These are phyloP conservation scores for Drosophila pallidifrons DNA, from an alignment of 1,140 invertebrate species.

Conservation along the genomic window DNA sequence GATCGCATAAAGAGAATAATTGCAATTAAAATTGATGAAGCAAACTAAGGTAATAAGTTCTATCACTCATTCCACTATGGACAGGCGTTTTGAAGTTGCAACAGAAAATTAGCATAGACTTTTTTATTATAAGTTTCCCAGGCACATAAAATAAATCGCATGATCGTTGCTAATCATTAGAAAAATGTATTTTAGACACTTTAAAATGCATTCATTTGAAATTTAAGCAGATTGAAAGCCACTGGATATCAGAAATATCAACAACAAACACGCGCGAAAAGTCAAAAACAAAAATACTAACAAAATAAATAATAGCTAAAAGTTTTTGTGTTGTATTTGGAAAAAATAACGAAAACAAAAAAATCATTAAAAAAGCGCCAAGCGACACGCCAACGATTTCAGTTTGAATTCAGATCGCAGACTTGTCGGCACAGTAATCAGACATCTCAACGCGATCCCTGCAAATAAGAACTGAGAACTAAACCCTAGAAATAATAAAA, in stretches of 20 bases:
- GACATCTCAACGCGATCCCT: slow-evolving; percentile 13
- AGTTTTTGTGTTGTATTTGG: slow-evolving; percentile 23
- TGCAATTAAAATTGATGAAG: slow-evolving; percentile 45
- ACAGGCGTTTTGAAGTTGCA: slow-evolving; percentile 27
- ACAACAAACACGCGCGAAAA: slow-evolving; percentile 40
- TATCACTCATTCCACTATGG: slow-evolving; percentile 10
- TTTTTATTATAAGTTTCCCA: slow-evolving; percentile 45
- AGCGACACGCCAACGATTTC: slow-evolving; percentile 67
- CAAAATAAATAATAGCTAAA: slow-evolving; percentile 33
- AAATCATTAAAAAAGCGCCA: slow-evolving; percentile 66
- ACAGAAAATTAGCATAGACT: slow-evolving; percentile 40
- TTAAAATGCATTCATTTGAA: slow-evolving; percentile 68
- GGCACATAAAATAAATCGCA: slow-evolving; percentile 58
- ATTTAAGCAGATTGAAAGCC: slow-evolving; percentile 41
- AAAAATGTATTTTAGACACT: slow-evolving; percentile 71
- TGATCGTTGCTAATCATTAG: slow-evolving; percentile 71
- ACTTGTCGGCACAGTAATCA: slow-evolving; percentile 63
- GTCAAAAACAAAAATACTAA: slow-evolving; percentile 15
- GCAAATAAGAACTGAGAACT: slow-evolving; percentile 16
- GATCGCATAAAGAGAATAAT: slow-evolving; percentile 36
- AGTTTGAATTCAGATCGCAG: slow-evolving; percentile 69
- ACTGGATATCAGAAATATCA: slow-evolving; percentile 20
- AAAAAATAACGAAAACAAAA: slow-evolving; percentile 29
- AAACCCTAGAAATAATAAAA: slow-evolving; percentile 44
- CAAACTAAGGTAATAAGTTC: slow-evolving; percentile 27